Evolutionary conservation across 2,888 invertebrate species (phyloP), one percentile per base, ranked within the genome.

Genomic region (Scotopteryx bipunctaria): DNA sequence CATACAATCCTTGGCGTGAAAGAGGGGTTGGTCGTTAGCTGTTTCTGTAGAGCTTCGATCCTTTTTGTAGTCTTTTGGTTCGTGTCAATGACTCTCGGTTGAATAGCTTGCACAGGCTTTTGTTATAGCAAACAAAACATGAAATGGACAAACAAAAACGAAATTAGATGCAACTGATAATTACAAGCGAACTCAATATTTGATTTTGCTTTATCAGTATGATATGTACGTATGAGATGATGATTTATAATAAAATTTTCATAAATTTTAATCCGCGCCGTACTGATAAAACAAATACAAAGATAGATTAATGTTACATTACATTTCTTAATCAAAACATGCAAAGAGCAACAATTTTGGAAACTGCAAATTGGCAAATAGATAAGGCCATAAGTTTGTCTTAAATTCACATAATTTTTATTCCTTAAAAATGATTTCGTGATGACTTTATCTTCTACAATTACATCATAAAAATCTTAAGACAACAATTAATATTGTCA

Each of bases 81-180:
- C 40, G 82, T 82, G 45, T 87, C 83, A 63, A 92, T 82, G 64
- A 92, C 91, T 83, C 90, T 77, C 43, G 91, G 91, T 61, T 91
- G 91, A 58, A 91, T 91, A 31, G 88, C 89, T 84, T 91, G 91
- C 55, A 91, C 91, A 69, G 89, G 94, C 93, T 92, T 92, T 43
- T 67, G 62, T 71, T 72, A 77, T 45, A 67, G 75, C 75, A 89
- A 90, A 72, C 66, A 63, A 53, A 73, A 71, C 83, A 78, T 69
- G 79, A 77, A 78, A 63, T 67, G 81, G 78, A 73, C 59, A 71
- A 81, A 73, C 71, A 74, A 75, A n/a, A 73, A 70, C 68, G 53
- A 71, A 67, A 65, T 74, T 71, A 75, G 76, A 80, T 68, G 74
- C 76, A 83, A 84, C 83, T 81, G 77, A 87, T 74, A 78, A 70